Conservation (phyloP, 2,888 invertebrate genomes). For the Andrena praecox region DNA sequence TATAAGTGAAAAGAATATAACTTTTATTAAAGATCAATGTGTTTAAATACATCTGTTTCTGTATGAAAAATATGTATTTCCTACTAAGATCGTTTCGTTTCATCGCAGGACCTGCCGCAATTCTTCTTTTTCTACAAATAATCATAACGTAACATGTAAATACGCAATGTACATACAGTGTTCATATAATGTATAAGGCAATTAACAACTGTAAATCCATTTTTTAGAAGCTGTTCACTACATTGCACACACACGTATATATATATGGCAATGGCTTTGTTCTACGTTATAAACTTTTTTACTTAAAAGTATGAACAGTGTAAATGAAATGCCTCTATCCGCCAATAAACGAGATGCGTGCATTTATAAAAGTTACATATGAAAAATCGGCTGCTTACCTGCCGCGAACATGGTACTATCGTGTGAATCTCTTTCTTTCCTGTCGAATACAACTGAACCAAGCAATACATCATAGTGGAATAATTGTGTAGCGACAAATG, state of each 20-base stretch:
- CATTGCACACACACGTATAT: conserved; percentile 12
- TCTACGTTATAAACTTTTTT: conserved; percentile 14
- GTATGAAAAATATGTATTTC: conserved; percentile 65
- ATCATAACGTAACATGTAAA: conserved; percentile 61
- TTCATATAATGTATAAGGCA: conserved; percentile 41
- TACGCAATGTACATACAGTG: conserved; percentile 63
- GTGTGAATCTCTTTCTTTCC: conserved; percentile 27
- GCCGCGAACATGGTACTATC: conserved; percentile 48
- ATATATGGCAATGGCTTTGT: conserved; percentile 11
- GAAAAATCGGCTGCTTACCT: conserved; percentile 54
- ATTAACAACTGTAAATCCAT: conserved; percentile 35
- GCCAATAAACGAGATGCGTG: conserved; percentile 45
- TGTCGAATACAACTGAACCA: conserved; percentile 53
- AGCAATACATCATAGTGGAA: conserved; percentile 59
- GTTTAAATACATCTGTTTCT: conserved; percentile 53
- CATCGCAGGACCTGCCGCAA: conserved; percentile 54
- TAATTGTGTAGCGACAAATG: conserved; percentile 70
- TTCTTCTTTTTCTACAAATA: conserved; percentile 61
- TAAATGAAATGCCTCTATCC: conserved; percentile 31
- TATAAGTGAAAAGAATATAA: conserved; percentile 58
- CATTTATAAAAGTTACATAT: conserved; percentile 41
- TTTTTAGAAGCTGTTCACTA: conserved; percentile 22
- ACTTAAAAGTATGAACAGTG: conserved; percentile 40
- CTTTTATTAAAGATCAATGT: conserved; percentile 57
- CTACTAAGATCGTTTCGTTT: conserved; percentile 52